Evolutionary conservation across 2,113 vertebrate species (phyloP), one percentile per base, ranked within the genome.

Genomic region (Heterotis niloticus): DNA sequence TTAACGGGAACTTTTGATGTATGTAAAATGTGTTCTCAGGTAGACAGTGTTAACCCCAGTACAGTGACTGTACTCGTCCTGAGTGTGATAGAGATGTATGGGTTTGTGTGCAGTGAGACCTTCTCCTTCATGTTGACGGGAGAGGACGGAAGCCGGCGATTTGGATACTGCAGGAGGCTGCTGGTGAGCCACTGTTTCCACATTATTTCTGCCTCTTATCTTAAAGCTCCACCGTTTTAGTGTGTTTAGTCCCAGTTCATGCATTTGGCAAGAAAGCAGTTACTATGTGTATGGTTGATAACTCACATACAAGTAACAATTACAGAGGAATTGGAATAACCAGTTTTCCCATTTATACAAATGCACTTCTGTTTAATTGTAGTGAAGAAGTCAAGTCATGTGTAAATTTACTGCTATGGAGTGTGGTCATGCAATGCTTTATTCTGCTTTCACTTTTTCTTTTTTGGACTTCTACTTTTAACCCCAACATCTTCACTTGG

Each of bases 81-180:
- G 34, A 44, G 34, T 4, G 34, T 44, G 7, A 44, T 7, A 44
- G 34, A 44, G 34, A 7, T 44, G 34, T 44, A 7, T 34, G 82
- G 69, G 28, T 78, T 88, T 86, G 85, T 18, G 91, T 86, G 54
- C 90, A 99, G 98, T 81, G 98, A 99, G 89, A 99, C 97, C 67
- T 99, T 99, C 90, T 99, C 98, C 83, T 99, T 99, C 88, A 98
- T 99, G 97, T 90, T 99, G 89, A 99, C 98, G 24, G 96, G 97
- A 81, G 97, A 98, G 88, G 96, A 99, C 16, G 98, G 97, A 81
- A 98, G 98, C 90, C 92, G 98, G 81, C 91, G 97, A 78, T 99
- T 99, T 73, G 98, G 98, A 62, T 99, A 99, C 87, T 98, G 98
- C 88, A 94, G 98, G 83, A 95, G 98, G 82, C 92, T 99, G 76